These are phyloP conservation scores for Caenorhabditis panamensis DNA, from an alignment of 2,888 invertebrate species.

Conservation along the genomic window DNA sequence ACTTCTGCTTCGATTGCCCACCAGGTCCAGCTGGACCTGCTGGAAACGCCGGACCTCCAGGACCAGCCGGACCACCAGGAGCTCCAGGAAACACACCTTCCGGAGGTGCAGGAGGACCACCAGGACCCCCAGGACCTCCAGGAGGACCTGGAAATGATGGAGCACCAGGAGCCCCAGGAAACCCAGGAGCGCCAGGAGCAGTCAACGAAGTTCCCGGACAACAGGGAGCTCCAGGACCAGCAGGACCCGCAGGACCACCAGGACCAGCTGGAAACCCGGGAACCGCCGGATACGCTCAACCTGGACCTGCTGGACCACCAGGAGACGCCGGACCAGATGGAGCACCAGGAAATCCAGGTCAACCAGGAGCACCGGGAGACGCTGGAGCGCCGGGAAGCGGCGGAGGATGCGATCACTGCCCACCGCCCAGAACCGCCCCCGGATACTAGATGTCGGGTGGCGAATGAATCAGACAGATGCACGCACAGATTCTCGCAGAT, in stretches of 20 bases:
- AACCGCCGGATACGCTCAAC: conserved; percentile 53
- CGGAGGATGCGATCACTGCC: conserved; percentile 70
- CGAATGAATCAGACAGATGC: background rate
- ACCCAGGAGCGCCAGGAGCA: conserved; percentile 71
- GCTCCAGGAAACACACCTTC: conserved; percentile 59
- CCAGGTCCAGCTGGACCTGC: conserved; percentile 77
- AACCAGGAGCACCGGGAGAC: conserved; percentile 61
- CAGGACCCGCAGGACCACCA: conserved; percentile 71
- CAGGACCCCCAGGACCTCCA: conserved; percentile 69
- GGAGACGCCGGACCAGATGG: conserved; percentile 66
- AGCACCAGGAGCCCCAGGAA: conserved; percentile 68
- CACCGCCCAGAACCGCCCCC: conserved; percentile 67
- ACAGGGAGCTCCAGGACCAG: conserved; percentile 68
- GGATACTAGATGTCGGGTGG: conserved; percentile 57
- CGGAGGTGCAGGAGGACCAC: conserved; percentile 60
- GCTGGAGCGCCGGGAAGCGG: conserved; percentile 62
- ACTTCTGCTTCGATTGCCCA: conserved; percentile 73
- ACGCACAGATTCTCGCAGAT: background rate
- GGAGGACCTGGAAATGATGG: conserved; percentile 57
- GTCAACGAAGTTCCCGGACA: conserved; percentile 67
- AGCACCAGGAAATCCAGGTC: conserved; percentile 63
- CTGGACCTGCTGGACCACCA: conserved; percentile 56
- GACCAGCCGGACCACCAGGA: conserved; percentile 63
- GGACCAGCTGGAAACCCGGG: conserved; percentile 71
- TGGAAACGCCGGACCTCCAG: conserved; percentile 68